A percentile compares a stretch with the other conserved stretches of the same genome.
Evolutionary conservation across 2,888 invertebrate species (phyloP).

Genomic region (Zootermopsis nevadensis): DNA sequence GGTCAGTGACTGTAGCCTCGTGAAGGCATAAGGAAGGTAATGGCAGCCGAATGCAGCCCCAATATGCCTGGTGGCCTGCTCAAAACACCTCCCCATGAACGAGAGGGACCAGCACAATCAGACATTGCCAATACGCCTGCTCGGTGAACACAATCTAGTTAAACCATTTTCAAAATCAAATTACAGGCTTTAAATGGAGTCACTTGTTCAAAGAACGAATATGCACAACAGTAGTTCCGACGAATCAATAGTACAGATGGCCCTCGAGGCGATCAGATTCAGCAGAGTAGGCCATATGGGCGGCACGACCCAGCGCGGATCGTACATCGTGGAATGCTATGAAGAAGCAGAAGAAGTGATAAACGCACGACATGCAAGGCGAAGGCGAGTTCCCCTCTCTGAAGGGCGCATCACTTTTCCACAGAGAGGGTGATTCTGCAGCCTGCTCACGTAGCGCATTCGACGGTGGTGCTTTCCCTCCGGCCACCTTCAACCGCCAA

Average conservation of each 20-base stretch:
- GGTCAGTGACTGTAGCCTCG: no score
- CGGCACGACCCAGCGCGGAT: background rate
- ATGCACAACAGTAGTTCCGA: no score
- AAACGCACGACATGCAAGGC: background rate
- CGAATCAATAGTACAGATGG: background rate
- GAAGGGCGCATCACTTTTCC: background rate
- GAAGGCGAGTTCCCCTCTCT: background rate
- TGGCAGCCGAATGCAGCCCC: no score
- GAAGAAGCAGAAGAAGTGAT: constrained; percentile 12
- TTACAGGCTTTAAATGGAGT: no score
- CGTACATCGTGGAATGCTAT: background rate
- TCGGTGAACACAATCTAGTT: no score
- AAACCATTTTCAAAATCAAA: no score
- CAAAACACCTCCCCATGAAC: no score
- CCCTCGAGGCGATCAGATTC: background rate
- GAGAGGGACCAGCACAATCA: no score
- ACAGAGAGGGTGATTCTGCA: constrained; percentile 16
- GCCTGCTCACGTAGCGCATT: constrained; percentile 9
- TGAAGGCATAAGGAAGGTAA: no score
- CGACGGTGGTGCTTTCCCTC: background rate
- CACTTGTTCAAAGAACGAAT: no score
- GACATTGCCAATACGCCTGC: no score
- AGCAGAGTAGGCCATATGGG: background rate
- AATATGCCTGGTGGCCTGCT: no score
- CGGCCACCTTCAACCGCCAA: background rate